Base-by-base conservation (phyloP, 2,888 invertebrate genomes). In the Gortyna flavago region DNA sequence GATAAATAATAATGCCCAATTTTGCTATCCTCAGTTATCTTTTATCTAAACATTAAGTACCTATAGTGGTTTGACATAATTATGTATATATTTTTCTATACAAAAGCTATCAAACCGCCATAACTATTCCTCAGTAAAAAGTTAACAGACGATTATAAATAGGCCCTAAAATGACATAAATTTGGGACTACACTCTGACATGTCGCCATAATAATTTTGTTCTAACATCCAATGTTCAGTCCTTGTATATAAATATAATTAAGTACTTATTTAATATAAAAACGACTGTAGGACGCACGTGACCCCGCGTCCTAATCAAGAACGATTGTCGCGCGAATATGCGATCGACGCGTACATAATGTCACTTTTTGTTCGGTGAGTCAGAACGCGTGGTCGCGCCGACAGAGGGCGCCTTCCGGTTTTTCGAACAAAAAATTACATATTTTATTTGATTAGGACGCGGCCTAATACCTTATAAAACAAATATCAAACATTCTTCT, bases 261-360 rank as follows among this genome's bases (percentile, higher is more conserved):
- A 83, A 81, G 86, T 85, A 87, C 75, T 57, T 69, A 70, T 4
- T 54, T n/a, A 74, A 64, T 35, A 71, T 78, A 73, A 66, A 80
- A 61, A 74, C 35, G 25, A 76, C 62, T 72, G 41, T 18, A 72
- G 44, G 44, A 62, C 44, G 5, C 75, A 67, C 35, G 21, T 72
- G n/a, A 64, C 48, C 16, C 16, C 38, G 1, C n/a, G n/a, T 65
- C 4, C 16, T n/a, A 65, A 38, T 9, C n/a, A 38, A 38, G 38
- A 64, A 8, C 65, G 1, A 25, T 21, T 7, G 51, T 51, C 21
- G 21, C 8, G 51, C 21, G 21, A 51, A 51, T 21, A 51, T 8
- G 2, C 21, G 8, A 21, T 21, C 51, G 51, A 35, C 13, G 16
- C 7, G 8, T n/a, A 4, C 16, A 16, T 13, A 21, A 21, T 64